A percentile compares a stretch with the other conserved stretches of the same genome.
These are phyloP conservation scores for Sebastiscus albofasciatus DNA, from an alignment of 2,797 vertebrate species.

Conservation along the genomic window DNA sequence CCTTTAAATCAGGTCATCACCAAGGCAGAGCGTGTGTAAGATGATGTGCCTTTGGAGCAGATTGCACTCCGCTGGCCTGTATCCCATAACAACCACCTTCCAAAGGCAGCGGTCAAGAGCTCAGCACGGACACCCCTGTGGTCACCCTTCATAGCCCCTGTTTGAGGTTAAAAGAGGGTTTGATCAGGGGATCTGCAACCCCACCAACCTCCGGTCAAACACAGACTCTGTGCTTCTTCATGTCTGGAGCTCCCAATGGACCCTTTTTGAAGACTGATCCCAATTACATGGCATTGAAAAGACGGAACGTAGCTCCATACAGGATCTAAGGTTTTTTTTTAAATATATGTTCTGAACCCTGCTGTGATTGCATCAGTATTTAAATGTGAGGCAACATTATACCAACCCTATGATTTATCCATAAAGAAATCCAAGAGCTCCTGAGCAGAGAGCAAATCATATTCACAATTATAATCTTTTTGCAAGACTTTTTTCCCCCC, in stretches of 20 bases:
- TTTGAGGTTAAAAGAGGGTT: constrained; percentile 72
- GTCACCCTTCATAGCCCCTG: constrained; percentile 58
- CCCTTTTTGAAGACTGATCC: constrained; percentile 62
- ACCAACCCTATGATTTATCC: constrained; percentile 25
- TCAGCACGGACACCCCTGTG: constrained; percentile 59
- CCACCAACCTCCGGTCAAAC: constrained; percentile 46
- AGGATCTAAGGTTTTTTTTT: constrained; percentile 3
- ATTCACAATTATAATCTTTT: constrained; percentile 12
- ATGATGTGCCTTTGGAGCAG: constrained; percentile 67
- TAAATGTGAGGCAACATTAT: constrained; percentile 36
- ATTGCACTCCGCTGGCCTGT: constrained; percentile 55
- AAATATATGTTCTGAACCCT: constrained; percentile 5
- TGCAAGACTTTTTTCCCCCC: not conserved
- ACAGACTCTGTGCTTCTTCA: constrained; percentile 46
- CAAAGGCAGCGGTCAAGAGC: constrained; percentile 67
- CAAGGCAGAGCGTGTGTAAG: constrained; percentile 47
- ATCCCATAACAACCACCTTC: constrained; percentile 73
- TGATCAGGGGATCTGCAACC: constrained; percentile 65
- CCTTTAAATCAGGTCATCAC: constrained; percentile 77
- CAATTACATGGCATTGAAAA: constrained; percentile 60
- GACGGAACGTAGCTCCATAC: constrained; percentile 19
- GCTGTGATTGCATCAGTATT: constrained; percentile 45
- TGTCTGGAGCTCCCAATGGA: constrained; percentile 39
- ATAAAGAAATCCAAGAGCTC: constrained; percentile 1
- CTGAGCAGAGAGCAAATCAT: not conserved